Conservation (phyloP, 2,113 vertebrate species). For the Cariama cristata region DNA sequence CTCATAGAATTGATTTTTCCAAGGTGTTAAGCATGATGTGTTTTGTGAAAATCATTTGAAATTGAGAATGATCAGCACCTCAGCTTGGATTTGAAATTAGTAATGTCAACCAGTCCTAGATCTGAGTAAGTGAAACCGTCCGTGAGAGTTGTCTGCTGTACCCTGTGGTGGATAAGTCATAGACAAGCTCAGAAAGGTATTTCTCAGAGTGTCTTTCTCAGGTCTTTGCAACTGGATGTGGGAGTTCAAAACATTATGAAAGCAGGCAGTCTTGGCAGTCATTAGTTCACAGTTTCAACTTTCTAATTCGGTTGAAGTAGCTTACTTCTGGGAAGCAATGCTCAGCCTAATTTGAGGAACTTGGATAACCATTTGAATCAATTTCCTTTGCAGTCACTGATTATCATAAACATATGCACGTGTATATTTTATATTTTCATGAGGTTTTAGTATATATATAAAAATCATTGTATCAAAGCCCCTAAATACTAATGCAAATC, state of each 20-base stretch:
- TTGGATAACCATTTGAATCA: not conserved
- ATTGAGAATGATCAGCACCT: not conserved
- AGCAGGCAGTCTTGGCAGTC: not conserved
- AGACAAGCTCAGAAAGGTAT: not conserved
- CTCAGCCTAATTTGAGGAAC: not conserved
- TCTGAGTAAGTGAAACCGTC: not conserved
- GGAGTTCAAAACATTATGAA: not conserved
- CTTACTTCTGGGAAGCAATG: not conserved
- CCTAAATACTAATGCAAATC: not conserved
- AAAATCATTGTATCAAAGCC: not conserved
- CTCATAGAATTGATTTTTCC: not conserved
- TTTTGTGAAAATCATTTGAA: not conserved
- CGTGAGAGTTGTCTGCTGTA: not conserved
- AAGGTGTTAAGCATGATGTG: not conserved
- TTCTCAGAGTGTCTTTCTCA: not conserved
- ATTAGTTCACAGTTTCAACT: not conserved
- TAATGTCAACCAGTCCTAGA: not conserved
- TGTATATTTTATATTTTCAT: not conserved
- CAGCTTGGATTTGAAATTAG: not conserved
- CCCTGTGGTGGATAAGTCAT: accelerated
- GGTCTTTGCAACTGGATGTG: not conserved
- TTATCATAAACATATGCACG: not conserved
- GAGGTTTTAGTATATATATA: no score
- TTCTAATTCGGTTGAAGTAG: not conserved
- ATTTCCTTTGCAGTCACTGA: not conserved